A percentile compares a stretch with the other conserved stretches of the same genome.
Conservation (phyloP, 1,140 invertebrate genomes). For the Portunus trituberculatus region DNA sequence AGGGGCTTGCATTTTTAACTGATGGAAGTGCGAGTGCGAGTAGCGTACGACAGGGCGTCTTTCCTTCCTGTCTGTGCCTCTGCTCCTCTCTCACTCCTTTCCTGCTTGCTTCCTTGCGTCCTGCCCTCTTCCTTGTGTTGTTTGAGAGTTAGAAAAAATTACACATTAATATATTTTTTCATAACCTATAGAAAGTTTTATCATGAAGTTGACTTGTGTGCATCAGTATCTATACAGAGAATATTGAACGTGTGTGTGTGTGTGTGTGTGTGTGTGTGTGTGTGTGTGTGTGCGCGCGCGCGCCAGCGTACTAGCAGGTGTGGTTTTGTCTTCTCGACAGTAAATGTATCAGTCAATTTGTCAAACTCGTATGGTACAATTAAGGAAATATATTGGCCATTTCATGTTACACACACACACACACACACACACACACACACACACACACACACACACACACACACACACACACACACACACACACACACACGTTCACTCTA, state of each 20-base stretch:
- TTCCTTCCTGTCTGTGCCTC: background rate
- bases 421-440: constrained; percentile 18
- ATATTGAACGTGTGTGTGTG: background rate
- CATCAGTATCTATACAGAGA: background rate
- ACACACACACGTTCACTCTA: background rate
- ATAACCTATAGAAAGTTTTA: too few relatives aligned
- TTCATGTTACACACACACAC: background rate
- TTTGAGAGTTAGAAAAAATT: too few relatives aligned
- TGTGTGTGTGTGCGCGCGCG: background rate
- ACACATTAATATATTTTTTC: too few relatives aligned
- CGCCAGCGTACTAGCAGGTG: background rate
- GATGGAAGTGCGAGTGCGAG: too few relatives aligned
- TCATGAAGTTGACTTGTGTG: too few relatives aligned
- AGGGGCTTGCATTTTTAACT: too few relatives aligned
- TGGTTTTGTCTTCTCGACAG: background rate
- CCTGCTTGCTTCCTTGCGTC: background rate
- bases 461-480: constrained; percentile 1
- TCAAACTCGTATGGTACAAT: background rate
- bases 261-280: constrained; percentile 20
- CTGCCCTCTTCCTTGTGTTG: background rate
- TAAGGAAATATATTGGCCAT: background rate
- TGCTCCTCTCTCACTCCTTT: background rate
- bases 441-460: constrained; percentile 18
- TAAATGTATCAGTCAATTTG: background rate
- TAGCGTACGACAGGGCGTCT: background rate